Base-by-base conservation (phyloP, 2,797 vertebrate genomes). In the Platyrinchus mystaceus region DNA sequence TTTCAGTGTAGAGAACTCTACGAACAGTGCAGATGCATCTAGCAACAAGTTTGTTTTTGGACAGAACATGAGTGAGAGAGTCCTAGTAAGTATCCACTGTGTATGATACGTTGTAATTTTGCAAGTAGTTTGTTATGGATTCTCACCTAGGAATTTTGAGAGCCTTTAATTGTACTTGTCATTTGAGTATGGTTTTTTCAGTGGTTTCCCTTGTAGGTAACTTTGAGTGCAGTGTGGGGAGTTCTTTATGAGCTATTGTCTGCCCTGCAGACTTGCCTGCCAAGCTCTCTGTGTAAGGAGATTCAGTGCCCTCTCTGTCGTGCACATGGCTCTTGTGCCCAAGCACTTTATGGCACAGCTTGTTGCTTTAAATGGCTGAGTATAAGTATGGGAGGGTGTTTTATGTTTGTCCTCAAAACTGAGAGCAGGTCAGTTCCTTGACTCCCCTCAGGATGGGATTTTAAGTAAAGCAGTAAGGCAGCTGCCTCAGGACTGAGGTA, bases 21-120 rank as follows among this genome's bases (percentile, higher is more conserved):
- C 98, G 78, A 99, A 98, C 96, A 99, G 98, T 93, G 97, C 98
- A 66, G 99, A 99, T 32, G 39, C 95, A 5, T 97, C 98, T 94
- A 99, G 98, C 96, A 98, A 98, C 97, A 99, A 99, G 87, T 99
- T 99, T 97, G 98, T 99, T 60, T 99, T 99, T 96, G 99, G 99
- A 81, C 99, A 99, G 98, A 99, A 99, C 96, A 99, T 99, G 99
- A 99, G 99, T 14, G 99, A 99, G 88, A 98, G 99, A 80, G 99
- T 99, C 80, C 96, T 99, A 98, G 99, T 99, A 97, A 99, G 99
- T 98, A 79, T 53, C 66, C 43, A 4, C 26, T 30, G 5, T 4
- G 5, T 12, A 2, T 14, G 50, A 76, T 36, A 17, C 43, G 14
- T 20, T 50, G 24, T 49, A 7, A 39, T 43, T 50, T 30, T 82